These are phyloP conservation scores for Tarsius wallacei DNA, from an alignment of 2,797 vertebrate species.

Conservation along the genomic window DNA sequence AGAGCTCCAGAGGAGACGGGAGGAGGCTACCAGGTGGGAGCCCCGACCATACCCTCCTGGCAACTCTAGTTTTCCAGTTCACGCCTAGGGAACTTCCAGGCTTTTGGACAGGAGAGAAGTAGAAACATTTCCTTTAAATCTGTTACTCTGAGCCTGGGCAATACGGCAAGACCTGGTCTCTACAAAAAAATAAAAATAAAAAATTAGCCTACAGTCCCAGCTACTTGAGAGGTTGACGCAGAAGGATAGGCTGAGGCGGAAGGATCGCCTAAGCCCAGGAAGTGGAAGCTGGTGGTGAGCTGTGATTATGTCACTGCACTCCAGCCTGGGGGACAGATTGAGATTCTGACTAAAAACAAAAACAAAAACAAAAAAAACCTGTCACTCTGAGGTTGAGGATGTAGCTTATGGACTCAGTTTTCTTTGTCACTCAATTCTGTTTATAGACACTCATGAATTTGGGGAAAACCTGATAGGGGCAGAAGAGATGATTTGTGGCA, in stretches of 20 bases:
- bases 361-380: no score
- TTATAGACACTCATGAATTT: background rate
- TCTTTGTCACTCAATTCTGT: background rate
- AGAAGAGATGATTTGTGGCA: background rate
- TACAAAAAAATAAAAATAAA: no score
- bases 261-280: no score
- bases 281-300: no score
- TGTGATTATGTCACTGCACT: no score
- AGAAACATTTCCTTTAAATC: background rate
- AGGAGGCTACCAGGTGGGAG: rapidly evolving
- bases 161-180: no score
- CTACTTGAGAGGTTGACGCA: no score
- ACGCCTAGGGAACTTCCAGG: background rate
- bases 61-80: background rate
- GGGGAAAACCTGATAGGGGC: background rate
- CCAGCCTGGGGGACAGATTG: no score
- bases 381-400: background rate
- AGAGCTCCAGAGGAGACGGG: background rate
- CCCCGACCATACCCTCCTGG: background rate
- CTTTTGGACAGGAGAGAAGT: background rate
- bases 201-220: no score
- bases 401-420: background rate
- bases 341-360: no score
- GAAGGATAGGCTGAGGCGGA: no score
- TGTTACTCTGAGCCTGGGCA: background rate